phyloP scores from a whole-genome alignment of 2,113 vertebrate genomes.

The Pteruthius melanotis region DNA sequence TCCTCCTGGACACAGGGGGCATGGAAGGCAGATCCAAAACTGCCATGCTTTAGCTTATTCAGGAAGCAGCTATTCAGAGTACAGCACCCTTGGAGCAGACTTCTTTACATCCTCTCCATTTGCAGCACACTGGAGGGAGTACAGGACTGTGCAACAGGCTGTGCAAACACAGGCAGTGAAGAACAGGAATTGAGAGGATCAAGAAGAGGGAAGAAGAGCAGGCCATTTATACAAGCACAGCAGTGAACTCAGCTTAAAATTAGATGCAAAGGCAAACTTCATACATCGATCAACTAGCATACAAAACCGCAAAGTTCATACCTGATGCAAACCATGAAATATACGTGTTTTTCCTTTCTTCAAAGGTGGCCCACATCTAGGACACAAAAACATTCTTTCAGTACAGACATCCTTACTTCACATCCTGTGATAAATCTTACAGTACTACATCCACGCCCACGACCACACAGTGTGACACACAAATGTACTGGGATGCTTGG shows the following conservation, averaged over 20 bases:
- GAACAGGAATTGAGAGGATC: not conserved
- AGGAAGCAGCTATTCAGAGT: not conserved
- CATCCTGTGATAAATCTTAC: not conserved
- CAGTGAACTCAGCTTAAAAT: not conserved
- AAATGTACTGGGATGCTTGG: not conserved
- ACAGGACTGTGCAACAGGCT: not conserved
- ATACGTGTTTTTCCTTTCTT: constrained; percentile 90
- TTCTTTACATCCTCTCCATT: not conserved
- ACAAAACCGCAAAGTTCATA: constrained; percentile 33
- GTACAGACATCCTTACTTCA: not conserved
- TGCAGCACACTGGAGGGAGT: not conserved
- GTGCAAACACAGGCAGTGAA: not conserved
- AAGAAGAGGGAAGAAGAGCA: not conserved
- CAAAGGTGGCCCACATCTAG: constrained; percentile 87
- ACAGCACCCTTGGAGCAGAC: not conserved
- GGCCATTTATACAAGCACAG: not conserved
- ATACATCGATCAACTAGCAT: not conserved
- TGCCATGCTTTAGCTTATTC: not conserved
- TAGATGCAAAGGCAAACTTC: not conserved
- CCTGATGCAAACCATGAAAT: constrained; percentile 92
- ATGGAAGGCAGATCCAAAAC: not conserved
- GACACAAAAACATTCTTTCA: constrained; percentile 10
- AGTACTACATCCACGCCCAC: rapidly evolving
- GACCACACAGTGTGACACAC: rapidly evolving
- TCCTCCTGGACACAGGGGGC: not conserved